Evolutionary conservation across 92 coral and sea anemone genomes (phyloP), one percentile per base, ranked within the genome.

Genomic region (Diadumene lineata): DNA sequence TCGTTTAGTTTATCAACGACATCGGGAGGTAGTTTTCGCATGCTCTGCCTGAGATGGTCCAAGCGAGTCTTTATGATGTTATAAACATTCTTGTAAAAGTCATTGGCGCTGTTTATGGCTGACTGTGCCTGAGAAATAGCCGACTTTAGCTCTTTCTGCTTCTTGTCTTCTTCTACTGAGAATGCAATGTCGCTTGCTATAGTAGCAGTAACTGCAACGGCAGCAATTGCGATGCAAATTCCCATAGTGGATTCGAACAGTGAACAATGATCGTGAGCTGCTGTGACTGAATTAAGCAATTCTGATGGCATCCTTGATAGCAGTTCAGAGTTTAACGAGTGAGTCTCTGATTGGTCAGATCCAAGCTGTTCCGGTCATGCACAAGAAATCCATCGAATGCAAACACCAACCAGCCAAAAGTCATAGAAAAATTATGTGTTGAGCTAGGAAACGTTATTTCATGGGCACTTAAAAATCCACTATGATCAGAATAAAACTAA

Each of bases 31-130:
- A 86, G 66, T 70, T 81, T 86, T 31, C 86, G 79, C 74, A 86
- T 81, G 77, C 90, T 86, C 78, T 86, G 86, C 68, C 81, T 86
- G 34, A 86, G 83, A 50, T 81, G 86, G 38, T 86, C 90, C 48
- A 86, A 32, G 50, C 90, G 83, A 76, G 90, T 81, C 76, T 86
- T 86, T 32, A 86, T 73, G 31, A 86, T 31, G 51, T 86, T 86
- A 67, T 86, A 86, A 23, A 86, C 82, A 70, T 81, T 58, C 18
- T 81, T 62, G 83, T 81, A 81, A 71, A 86, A 86, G 70, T 81
- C 61, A 55, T 86, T 81, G 1, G 90, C 90, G 58, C 61, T 73
- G 64, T 86, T 71, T 69, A 86, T 81, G 70, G 90, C 86, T 8
- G 79, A 2, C 64, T 81, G 82, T 64, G 90, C 90, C 1, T 33